Base-by-base conservation (phyloP, 2,888 invertebrate genomes). In the Sisyra terminalis region DNA sequence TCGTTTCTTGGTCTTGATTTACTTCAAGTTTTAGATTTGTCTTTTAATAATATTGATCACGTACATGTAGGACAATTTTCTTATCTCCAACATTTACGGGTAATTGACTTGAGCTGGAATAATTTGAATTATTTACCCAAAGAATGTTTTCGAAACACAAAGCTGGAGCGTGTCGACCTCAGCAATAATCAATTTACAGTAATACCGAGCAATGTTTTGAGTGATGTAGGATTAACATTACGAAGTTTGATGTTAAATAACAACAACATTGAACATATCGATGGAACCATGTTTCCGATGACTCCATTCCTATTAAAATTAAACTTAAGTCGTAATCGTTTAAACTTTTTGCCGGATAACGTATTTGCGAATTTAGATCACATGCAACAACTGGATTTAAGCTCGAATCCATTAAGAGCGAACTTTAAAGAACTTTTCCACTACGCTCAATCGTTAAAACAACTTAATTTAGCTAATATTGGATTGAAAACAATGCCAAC, bases 361-460 rank as follows among this genome's bases (percentile, higher is more conserved):
- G 86, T 87, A 14, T 89, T 90, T 59, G 80, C 81, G 16, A 82
- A 84, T 55, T 69, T 89, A 41, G 78, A 79, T 35, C 78, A 79
- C 50, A 65, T 88, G 47, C 75, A 87, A 50, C 75, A 76, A 52
- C 66, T 90, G 53, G 86, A 89, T 63, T 67, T 90, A 39, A 82
- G 85, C 50, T 75, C 73, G 50, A 89, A 89, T 64, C 73, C 76
- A 29, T 65, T 89, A 47, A 77, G 86, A 51, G 84, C 88, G 47
- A 86, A 86, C 65, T 78, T 86, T 57, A 85, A 85, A 55, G 87
- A 89, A 62, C 70, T 89, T 39, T 85, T 89, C 57, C 81, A 88
- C 57, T 86, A 87, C 61, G 74, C 87, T 40, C 86, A 84, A 43
- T 79, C 81, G 55, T 69, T 89, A 48, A 76, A 83, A 57, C 73